Evolutionary conservation across 2,797 vertebrate species (phyloP).

Genomic region (Psittacula echo): DNA sequence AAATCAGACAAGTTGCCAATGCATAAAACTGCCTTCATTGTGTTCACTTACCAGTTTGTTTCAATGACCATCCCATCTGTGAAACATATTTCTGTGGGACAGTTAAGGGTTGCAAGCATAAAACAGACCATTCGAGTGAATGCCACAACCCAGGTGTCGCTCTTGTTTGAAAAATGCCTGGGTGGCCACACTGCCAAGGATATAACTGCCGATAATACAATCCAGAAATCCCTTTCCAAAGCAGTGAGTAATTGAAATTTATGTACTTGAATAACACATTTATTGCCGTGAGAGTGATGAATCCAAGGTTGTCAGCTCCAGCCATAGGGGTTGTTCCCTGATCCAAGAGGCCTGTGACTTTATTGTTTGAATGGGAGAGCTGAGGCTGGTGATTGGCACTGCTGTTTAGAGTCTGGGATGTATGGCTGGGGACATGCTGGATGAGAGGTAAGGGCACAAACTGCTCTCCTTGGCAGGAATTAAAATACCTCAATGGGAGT

Average conservation of each 20-base stretch:
- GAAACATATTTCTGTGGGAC: constrained; percentile 64
- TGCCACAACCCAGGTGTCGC: constrained; percentile 48
- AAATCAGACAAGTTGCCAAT: constrained; percentile 66
- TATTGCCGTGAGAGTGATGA: not conserved
- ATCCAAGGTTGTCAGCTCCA: constrained; percentile 50
- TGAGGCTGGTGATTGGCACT: not conserved
- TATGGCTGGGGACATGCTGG: not conserved
- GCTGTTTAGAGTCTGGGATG: not conserved
- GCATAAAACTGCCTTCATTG: constrained; percentile 54
- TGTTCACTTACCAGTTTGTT: constrained; percentile 57
- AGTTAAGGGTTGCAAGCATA: constrained; percentile 35
- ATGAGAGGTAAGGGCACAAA: constrained; percentile 7
- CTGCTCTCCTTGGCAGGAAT: constrained; percentile 28
- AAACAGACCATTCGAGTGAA: not conserved
- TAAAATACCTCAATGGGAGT: constrained; percentile 10
- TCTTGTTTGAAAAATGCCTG: constrained; percentile 50
- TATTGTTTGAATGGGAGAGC: constrained; percentile 16
- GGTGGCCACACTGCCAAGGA: constrained; percentile 39
- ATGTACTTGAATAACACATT: constrained; percentile 44
- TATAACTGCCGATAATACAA: constrained; percentile 20
- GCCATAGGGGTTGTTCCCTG: constrained; percentile 22
- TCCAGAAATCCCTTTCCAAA: constrained; percentile 54
- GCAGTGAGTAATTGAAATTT: constrained; percentile 24
- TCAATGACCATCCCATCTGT: constrained; percentile 62
- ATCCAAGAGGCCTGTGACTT: constrained; percentile 45